Evolutionary conservation across 1,140 invertebrate species (phyloP).

Genomic region (Saxidomus purpurata): DNA sequence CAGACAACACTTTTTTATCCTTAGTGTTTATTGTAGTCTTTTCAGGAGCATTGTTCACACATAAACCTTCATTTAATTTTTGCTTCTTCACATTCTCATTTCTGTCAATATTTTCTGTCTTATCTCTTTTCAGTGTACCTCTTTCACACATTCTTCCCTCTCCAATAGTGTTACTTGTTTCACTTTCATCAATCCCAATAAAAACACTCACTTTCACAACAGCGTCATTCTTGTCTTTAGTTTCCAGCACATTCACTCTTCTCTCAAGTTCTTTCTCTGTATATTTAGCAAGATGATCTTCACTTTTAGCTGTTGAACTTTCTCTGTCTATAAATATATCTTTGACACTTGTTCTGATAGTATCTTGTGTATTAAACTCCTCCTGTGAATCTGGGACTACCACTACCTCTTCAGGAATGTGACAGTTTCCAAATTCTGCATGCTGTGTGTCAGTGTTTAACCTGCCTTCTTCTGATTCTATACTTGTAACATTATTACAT

Average conservation of each 20-base stretch:
- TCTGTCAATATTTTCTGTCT: neutral
- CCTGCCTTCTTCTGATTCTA: too few relatives aligned
- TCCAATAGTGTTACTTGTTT: neutral
- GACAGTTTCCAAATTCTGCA: neutral
- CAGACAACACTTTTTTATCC: neutral
- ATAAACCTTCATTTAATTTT: neutral
- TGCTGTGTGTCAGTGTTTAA: neutral
- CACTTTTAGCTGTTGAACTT: neutral
- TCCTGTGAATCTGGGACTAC: conserved; percentile 37
- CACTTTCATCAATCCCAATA: too few relatives aligned
- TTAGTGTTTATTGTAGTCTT: neutral
- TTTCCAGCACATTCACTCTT: too few relatives aligned
- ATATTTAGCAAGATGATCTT: too few relatives aligned
- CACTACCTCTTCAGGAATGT: neutral
- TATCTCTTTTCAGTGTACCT: neutral
- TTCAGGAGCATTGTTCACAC: neutral
- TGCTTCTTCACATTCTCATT: neutral
- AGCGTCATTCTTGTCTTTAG: too few relatives aligned
- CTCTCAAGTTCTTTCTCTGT: too few relatives aligned
- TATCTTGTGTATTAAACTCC: conserved; percentile 30
- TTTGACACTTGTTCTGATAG: conserved; percentile 15
- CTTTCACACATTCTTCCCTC: neutral
- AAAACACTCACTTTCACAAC: too few relatives aligned
- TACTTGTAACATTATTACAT: neutral
- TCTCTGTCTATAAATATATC: conserved; percentile 5